A percentile compares a stretch with the other conserved stretches of the same genome.
Conservation (phyloP, 2,113 vertebrate genomes). For the Fulmarus glacialis region DNA sequence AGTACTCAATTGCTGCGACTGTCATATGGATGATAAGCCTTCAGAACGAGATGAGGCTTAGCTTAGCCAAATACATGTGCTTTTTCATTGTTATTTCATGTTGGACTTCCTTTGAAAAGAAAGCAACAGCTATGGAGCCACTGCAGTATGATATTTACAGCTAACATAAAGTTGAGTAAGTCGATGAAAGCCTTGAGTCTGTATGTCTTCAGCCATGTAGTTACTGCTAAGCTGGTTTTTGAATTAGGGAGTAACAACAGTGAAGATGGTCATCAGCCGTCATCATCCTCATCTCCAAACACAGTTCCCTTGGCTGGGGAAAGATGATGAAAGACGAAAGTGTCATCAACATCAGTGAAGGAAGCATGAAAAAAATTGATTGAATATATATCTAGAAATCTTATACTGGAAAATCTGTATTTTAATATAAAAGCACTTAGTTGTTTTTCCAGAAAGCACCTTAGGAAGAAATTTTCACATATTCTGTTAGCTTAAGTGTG, state of each 20-base stretch:
- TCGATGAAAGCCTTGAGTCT: not conserved
- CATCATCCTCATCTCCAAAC: not conserved
- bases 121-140: not conserved
- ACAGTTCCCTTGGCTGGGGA: not conserved
- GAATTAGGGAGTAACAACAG: not conserved
- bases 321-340: not conserved
- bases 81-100: not conserved
- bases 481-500: not conserved
- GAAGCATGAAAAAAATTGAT: rapidly evolving
- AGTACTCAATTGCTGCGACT: not conserved
- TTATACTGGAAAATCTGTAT: not conserved
- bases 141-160: not conserved
- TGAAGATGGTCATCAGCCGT: not conserved
- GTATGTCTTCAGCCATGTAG: not conserved
- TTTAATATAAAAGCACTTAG: not conserved
- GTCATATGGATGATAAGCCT: not conserved
- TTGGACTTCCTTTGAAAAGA: not conserved
- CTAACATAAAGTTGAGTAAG: not conserved
- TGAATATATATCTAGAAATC: not conserved
- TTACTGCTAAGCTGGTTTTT: not conserved
- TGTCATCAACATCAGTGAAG: not conserved
- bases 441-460: not conserved
- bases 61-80: not conserved
- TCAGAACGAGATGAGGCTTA: not conserved
- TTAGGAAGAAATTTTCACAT: not conserved